Conservation (phyloP, 2,888 invertebrate species). For the Limnephilus lunatus region DNA sequence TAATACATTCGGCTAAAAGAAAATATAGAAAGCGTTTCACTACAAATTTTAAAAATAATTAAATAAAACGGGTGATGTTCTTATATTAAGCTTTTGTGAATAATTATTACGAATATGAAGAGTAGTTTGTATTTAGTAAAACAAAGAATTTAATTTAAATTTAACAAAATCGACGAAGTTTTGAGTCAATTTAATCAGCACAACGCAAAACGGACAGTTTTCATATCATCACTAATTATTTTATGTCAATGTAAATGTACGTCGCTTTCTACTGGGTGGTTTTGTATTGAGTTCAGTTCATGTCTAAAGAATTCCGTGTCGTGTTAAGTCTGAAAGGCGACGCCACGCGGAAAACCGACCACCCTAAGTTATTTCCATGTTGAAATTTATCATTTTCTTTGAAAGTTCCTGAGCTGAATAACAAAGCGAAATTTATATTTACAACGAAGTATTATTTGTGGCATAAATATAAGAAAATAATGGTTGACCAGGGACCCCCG, state of each 20-base stretch:
- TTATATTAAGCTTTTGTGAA: background rate
- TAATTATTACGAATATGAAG: background rate
- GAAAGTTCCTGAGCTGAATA: constrained; percentile 28
- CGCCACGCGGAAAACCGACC: constrained; percentile 16
- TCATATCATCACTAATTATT: background rate
- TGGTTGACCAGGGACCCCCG: background rate
- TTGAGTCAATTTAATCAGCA: too few relatives aligned
- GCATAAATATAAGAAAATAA: constrained; percentile 9
- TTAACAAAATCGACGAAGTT: too few relatives aligned
- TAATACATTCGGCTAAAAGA: background rate
- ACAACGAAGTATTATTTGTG: background rate
- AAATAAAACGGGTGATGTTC: background rate
- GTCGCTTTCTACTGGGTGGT: background rate
- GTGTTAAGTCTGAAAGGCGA: background rate
- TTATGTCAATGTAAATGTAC: background rate
- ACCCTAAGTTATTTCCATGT: constrained; percentile 8
- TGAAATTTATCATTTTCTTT: constrained; percentile 35
- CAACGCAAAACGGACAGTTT: too few relatives aligned
- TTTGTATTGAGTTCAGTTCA: background rate
- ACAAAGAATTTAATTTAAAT: too few relatives aligned
- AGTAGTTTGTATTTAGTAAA: too few relatives aligned
- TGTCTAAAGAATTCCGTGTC: background rate
- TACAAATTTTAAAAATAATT: background rate
- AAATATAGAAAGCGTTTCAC: background rate
- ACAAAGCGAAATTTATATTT: constrained; percentile 36